phyloP scores from a whole-genome alignment of 2,113 vertebrate genomes.

The Ellobius talpinus region DNA sequence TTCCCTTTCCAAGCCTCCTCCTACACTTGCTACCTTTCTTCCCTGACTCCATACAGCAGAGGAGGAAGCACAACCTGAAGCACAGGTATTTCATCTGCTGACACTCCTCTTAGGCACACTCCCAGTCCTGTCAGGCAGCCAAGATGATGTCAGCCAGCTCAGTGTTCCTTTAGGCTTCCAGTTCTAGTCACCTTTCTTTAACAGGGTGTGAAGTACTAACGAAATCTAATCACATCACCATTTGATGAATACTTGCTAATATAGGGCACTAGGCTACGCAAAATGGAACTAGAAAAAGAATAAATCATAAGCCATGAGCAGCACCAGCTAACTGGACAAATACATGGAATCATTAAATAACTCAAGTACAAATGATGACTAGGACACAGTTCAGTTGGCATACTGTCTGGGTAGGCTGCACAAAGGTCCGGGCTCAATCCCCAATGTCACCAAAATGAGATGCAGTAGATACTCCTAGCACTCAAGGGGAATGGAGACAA shows the following conservation, averaged over 20 bases:
- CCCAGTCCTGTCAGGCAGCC: conserved; percentile 54
- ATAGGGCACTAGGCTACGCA: conserved; percentile 48
- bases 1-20: conserved; percentile 49
- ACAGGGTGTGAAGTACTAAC: conserved; percentile 62
- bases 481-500: background rate
- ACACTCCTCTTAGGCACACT: conserved; percentile 51
- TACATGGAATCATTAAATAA: conserved; percentile 46
- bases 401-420: background rate
- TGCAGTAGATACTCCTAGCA: background rate
- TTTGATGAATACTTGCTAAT: conserved; percentile 55
- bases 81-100: conserved; percentile 56
- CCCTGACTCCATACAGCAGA: conserved; percentile 50
- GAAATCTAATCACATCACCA: conserved; percentile 54
- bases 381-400: background rate
- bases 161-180: conserved; percentile 48
- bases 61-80: conserved; percentile 68
- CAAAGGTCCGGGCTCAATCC: background rate
- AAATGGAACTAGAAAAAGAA: conserved; percentile 50
- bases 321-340: conserved; percentile 57
- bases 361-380: conserved; percentile 9
- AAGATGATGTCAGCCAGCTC: conserved; percentile 80
- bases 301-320: conserved; percentile 23
- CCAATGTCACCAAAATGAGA: background rate
- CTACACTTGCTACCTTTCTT: conserved; percentile 10
- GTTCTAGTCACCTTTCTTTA: conserved; percentile 63